Evolutionary conservation across 2,888 invertebrate genomes (phyloP).

Genomic region (Nomada ruficornis): DNA sequence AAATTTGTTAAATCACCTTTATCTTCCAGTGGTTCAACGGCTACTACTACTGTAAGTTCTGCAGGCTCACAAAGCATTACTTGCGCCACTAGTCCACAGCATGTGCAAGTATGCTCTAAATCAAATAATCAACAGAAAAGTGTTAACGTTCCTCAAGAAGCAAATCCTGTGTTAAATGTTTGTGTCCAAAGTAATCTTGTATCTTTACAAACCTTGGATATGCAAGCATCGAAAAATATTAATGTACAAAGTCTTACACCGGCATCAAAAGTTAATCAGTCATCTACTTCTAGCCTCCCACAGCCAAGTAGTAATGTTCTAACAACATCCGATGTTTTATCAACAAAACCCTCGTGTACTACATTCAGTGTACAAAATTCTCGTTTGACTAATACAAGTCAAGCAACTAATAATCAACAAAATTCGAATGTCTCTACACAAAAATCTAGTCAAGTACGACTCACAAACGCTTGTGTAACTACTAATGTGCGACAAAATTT

Average conservation of each 20-base stretch:
- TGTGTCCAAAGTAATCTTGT: conserved; percentile 65
- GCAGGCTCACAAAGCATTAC: conserved; percentile 70
- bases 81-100: conserved; percentile 76
- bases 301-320: conserved; percentile 58
- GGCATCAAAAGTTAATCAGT: conserved; percentile 58
- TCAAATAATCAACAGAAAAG: conserved; percentile 69
- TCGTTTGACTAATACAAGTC: conserved; percentile 65
- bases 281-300: conserved; percentile 57
- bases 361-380: conserved; percentile 63
- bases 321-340: conserved; percentile 57
- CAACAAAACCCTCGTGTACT: conserved; percentile 57
- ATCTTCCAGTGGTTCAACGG: conserved; percentile 57
- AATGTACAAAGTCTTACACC: conserved; percentile 67
- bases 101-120: conserved; percentile 74
- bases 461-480: conserved; percentile 65
- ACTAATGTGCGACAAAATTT: conserved; percentile 67
- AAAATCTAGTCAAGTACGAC: conserved; percentile 72
- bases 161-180: conserved; percentile 62
- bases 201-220: conserved; percentile 65
- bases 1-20: conserved; percentile 77
- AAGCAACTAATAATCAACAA: conserved; percentile 65
- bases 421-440: conserved; percentile 66
- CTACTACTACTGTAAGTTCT: conserved; percentile 69
- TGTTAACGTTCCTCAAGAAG: conserved; percentile 68
- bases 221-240: conserved; percentile 67